A percentile compares a stretch with the other conserved stretches of the same genome.
phyloP scores from a whole-genome alignment of 1,140 invertebrate genomes.

The Bicyclus anynana region DNA sequence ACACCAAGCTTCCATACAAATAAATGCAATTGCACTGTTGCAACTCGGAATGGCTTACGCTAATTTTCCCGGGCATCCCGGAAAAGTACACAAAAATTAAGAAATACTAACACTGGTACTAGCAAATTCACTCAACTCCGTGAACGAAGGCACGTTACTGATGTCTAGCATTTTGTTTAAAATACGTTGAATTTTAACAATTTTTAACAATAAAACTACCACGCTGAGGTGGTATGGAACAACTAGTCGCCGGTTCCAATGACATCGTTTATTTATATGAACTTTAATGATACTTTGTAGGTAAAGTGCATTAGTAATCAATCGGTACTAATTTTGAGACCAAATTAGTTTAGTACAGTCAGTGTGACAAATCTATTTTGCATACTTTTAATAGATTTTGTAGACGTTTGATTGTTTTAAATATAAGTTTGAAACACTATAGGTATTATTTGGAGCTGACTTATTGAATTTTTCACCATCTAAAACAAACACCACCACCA shows the following conservation, averaged over 20 bases:
- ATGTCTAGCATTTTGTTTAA: slow-evolving; percentile 14
- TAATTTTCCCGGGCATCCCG: neutral
- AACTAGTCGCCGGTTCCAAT: neutral
- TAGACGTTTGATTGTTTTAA: neutral
- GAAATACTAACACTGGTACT: slow-evolving; percentile 40
- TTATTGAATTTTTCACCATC: no score
- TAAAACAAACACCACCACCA: no score
- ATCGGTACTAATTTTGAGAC: neutral
- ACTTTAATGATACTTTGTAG: neutral
- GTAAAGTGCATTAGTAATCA: neutral
- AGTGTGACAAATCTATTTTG: neutral
- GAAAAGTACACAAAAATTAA: slow-evolving; percentile 11
- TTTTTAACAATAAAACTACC: neutral
- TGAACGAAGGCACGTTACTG: slow-evolving; percentile 29
- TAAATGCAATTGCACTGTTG: no score
- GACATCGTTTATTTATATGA: neutral
- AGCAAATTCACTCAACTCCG: slow-evolving; percentile 41
- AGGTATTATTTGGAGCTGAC: no score
- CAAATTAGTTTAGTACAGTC: neutral
- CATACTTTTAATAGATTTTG: neutral
- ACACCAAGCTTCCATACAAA: no score
- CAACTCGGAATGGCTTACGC: no score
- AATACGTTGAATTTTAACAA: neutral
- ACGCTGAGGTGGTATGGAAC: neutral
- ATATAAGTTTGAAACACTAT: neutral